Base-by-base conservation (phyloP, 2,888 invertebrate genomes). In the Athalia rosae region DNA sequence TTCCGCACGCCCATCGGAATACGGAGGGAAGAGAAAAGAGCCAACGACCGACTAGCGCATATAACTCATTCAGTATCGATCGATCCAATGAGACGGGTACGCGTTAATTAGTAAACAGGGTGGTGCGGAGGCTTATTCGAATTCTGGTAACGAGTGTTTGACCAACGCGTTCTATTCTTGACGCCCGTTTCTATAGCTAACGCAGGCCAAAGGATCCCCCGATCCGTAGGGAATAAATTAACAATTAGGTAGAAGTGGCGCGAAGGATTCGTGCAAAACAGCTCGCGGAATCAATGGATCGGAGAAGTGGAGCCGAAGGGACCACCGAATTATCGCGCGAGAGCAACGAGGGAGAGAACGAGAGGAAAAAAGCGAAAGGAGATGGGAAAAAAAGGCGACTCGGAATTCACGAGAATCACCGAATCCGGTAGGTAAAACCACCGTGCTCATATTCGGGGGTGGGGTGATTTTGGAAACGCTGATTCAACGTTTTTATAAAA, bases 141-240 rank as follows among this genome's bases (percentile, higher is more conserved):
- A 84, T 82, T 86, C 84, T 83, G 85, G 86, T 87, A 87, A 87
- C 87, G 87, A 87, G 86, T 87, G 86, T 87, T 87, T 87, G 87
- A 87, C 84, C 87, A 86, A 87, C 87, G 87, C 83, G 85, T 83
- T 82, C 83, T 79, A 79, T 81, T 78, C 80, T 69, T 47, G 43
- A 69, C 56, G n/a, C n/a, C 43, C 43, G 43, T 11, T 78, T 77
- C 79, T 83, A 78, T 74, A 76, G 78, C 79, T 79, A 77, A 78
- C 81, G 77, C 59, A 77, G 79, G 77, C 67, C 79, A 28, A 28
- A 28, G 28, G 28, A 28, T 28, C 67, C 76, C 80, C 77, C 80
- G 80, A 83, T 86, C 82, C 84, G 28, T 48, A 15, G 79, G 77
- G 81, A 81, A 83, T 83, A 84, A 84, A 85, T 86, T 84, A 86